A percentile compares a stretch with the other conserved stretches of the same genome.
Evolutionary conservation across 2,888 invertebrate species (phyloP).

Genomic region (Caenorhabditis uteleia): DNA sequence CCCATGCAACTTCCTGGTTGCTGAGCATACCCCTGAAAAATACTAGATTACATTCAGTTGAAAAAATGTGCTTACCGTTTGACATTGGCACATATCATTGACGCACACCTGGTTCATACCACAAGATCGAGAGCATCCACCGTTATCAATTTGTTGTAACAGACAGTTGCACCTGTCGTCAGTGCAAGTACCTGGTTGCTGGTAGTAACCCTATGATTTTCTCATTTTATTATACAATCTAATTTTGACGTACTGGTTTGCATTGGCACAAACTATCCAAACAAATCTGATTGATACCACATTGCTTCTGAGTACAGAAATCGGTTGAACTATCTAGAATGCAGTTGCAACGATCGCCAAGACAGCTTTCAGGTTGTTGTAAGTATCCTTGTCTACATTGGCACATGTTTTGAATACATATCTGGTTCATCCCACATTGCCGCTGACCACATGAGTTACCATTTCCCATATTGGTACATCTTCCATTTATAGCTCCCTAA

Average conservation of each 20-base stretch:
- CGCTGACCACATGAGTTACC: constrained; percentile 7
- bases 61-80: too few species aligned
- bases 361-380: constrained; percentile 30
- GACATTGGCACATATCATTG: too few species aligned
- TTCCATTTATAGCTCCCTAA: constrained; percentile 58
- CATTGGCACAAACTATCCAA: constrained; percentile 39
- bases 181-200: constrained; percentile 13
- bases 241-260: too few species aligned
- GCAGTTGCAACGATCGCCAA: constrained; percentile 35
- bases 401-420: constrained; percentile 34
- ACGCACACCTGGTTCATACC: too few species aligned
- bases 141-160: too few species aligned
- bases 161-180: constrained; percentile 17
- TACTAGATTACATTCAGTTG: too few species aligned
- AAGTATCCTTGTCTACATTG: constrained; percentile 35
- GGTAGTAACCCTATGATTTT: too few species aligned
- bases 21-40: too few species aligned
- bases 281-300: constrained; percentile 30
- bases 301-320: constrained; percentile 13
- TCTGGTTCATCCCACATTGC: constrained; percentile 26
- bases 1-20: constrained; percentile 2
- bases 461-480: constrained; percentile 51
- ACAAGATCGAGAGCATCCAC: too few species aligned
- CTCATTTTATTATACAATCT: too few species aligned
- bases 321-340: constrained; percentile 12